phyloP scores from a whole-genome alignment of 2,888 invertebrate genomes.

The Andrena bucephala region DNA sequence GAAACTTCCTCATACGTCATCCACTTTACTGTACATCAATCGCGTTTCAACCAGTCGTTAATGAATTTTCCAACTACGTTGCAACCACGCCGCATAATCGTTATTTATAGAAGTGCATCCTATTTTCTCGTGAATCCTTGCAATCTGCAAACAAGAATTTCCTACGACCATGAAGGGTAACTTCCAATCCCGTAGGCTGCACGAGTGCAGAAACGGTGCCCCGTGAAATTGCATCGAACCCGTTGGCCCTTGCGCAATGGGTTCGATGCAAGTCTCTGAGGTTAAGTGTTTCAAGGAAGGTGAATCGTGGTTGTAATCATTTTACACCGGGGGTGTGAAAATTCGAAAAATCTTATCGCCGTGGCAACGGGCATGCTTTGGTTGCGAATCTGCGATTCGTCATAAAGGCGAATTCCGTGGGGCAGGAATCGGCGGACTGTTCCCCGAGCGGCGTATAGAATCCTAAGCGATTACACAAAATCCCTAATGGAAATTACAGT shows the following conservation, averaged over 20 bases:
- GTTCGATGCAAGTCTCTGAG: background rate
- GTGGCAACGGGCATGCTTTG: background rate
- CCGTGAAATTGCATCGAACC: background rate
- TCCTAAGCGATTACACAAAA: slow-evolving; percentile 75
- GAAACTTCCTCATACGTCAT: slow-evolving; percentile 14
- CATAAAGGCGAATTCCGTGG: slow-evolving; percentile 58
- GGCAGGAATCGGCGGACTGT: slow-evolving; percentile 45
- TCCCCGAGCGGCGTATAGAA: slow-evolving; percentile 48
- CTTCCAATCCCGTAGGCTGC: background rate
- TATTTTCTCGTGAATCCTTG: slow-evolving; percentile 32
- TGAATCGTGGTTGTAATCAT: background rate
- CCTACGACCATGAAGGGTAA: background rate
- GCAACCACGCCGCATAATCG: slow-evolving; percentile 34
- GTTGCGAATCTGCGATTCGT: slow-evolving; percentile 50
- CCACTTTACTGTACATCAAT: background rate
- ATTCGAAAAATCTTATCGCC: background rate
- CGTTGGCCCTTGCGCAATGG: background rate
- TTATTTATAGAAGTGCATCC: slow-evolving; percentile 34
- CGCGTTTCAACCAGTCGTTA: background rate
- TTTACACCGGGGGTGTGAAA: background rate
- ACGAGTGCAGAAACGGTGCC: background rate
- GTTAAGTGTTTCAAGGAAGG: slow-evolving; percentile 5
- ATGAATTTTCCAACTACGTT: slow-evolving; percentile 29
- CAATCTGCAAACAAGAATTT: slow-evolving; percentile 14
- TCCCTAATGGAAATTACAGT: slow-evolving; percentile 84